Base-by-base conservation (phyloP, 2,113 vertebrate species). In the Pseudorasbora parva region DNA sequence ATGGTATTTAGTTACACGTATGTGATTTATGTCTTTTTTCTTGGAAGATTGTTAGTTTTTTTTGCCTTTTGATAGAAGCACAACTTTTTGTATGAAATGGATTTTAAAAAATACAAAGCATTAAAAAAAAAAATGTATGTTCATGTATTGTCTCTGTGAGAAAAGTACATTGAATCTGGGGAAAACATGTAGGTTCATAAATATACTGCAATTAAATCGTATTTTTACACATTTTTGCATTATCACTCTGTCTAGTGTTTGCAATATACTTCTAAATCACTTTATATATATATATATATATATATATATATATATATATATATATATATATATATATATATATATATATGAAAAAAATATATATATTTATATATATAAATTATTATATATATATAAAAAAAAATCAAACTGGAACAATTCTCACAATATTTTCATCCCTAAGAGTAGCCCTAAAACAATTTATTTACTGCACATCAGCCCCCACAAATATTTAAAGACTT, bases 1-100 rank as follows among this genome's bases (percentile, higher is more conserved):
- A 69, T 85, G 30, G 83, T 85, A 81, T 82, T 74, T 56, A 86
- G 89, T 86, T 85, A 90, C 84, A 69, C 37, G 30, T 81, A 66
- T 77, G 59, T 84, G 64, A 83, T 86, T 84, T 82, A 82, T 71
- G 17, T 77, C 72, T 72, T 21, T 82, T 49, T n/a, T n/a, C n/a
- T n/a, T n/a, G n/a, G n/a, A n/a, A n/a, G 54, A 72, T 72, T 41
- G 64, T 76, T n/a, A 75, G 3, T 10, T 30, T 15, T 62, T 45
- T 4, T 23, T 41, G 71, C n/a, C n/a, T 62, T 78, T 62, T 47
- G 57, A 30, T 23, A 7, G 8, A 75, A 19, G n/a, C n/a, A 43
- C 43, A 43, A 5, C 37, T 41, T 77, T 51, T 54, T 68, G 25
- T 23, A 81, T 2, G 8, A 47, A 49, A 59, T 19, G 78, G 21